Base-by-base conservation (phyloP, 2,113 vertebrate species). In the Dasyornis broadbenti region DNA sequence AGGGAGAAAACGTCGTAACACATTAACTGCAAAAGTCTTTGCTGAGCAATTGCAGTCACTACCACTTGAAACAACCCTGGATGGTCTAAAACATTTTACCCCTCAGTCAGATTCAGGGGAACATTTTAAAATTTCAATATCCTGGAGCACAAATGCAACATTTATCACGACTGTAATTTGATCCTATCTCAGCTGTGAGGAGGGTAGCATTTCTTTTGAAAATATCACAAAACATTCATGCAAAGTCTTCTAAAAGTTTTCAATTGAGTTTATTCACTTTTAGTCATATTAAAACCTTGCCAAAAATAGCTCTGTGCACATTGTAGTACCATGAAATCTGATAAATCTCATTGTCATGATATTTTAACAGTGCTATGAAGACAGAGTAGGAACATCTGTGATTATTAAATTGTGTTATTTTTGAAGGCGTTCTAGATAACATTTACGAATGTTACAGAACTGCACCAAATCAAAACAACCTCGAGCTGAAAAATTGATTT, bases 391-490 rank as follows among this genome's bases (percentile, higher is more conserved):
- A 96, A 96, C 86, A 96, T 91, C 95, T 96, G 83, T 95, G 91
- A 90, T 96, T 97, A 95, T 95, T 92, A 95, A 96, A 96, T 88
- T 87, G 82, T 93, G 92, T 95, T 96, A 81, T 93, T 97, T 97
- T 96, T 83, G 72, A 91, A 95, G 57, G 66, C 22, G 2, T 93
- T 94, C 88, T 93, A 86, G 90, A 71, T 93, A 95, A 91, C 82
- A 85, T 82, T 93, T 95, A 91, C 1, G 9, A 89, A 77, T 94
- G 94, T 89, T 90, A 86, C 59, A 92, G 65, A 93, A 90, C 60
- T 87, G 66, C 17, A 3, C 56, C 64, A 89, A 97, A 87, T 92
- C 28, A 15, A 96, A 94, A 95, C 81, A 94, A 57, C 86, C 88
- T 95, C 4, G 2, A 94, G 91, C 66, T 94, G 84, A 92, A 94